phyloP scores from a whole-genome alignment of 2,797 vertebrate genomes.

The Echeneis naucrates region DNA sequence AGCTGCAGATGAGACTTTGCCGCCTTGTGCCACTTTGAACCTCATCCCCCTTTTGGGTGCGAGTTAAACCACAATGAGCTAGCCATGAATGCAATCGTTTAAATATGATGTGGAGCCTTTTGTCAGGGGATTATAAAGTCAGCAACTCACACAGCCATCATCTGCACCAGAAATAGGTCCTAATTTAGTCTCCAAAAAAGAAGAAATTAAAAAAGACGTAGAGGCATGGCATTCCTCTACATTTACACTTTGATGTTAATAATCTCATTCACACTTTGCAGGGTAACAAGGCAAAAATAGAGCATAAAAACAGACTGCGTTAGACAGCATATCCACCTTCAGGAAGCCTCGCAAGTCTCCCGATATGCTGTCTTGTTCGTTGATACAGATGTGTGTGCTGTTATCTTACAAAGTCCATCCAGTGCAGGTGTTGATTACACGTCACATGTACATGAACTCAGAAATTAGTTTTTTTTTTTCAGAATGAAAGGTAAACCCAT shows the following conservation, averaged over 20 bases:
- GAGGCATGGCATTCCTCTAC: conserved; percentile 53
- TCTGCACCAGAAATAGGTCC: conserved; percentile 77
- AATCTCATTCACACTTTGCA: conserved; percentile 75
- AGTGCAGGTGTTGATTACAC: not conserved
- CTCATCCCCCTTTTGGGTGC: conserved; percentile 76
- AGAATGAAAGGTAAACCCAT: not conserved
- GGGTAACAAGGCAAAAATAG: conserved; percentile 64
- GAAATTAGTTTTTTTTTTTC: not conserved
- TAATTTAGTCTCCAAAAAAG: conserved; percentile 61
- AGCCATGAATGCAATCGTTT: conserved; percentile 76
- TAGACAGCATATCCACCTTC: conserved; percentile 37
- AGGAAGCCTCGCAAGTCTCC: conserved; percentile 25
- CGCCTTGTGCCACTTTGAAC: conserved; percentile 75
- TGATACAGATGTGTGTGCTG: not conserved
- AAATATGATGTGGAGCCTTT: conserved; percentile 77
- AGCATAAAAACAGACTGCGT: conserved; percentile 46
- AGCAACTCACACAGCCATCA: conserved; percentile 69
- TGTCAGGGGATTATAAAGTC: conserved; percentile 80
- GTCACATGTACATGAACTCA: not conserved
- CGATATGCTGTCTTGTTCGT: not conserved
- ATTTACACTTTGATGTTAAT: conserved; percentile 79
- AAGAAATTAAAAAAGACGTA: conserved; percentile 26
- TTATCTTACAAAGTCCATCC: not conserved
- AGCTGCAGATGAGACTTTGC: conserved; percentile 64
- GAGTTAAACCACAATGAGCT: conserved; percentile 83